A percentile compares a stretch with the other conserved stretches of the same genome.
phyloP scores from a whole-genome alignment of 2,888 invertebrate species.

The Crepidodera aurea region DNA sequence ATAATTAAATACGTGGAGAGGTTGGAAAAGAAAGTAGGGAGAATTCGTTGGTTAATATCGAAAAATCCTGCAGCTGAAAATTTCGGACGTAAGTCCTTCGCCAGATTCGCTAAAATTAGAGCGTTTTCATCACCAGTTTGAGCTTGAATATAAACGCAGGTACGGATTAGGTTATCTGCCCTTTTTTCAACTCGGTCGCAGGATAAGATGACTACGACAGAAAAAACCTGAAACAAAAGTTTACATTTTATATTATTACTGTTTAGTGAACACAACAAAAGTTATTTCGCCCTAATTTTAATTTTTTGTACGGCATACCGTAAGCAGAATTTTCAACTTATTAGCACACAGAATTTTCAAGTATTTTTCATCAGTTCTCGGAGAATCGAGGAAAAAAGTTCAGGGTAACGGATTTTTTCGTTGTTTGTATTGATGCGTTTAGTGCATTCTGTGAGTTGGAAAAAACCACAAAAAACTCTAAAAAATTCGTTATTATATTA shows the following conservation, averaged over 20 bases:
- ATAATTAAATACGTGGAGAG: slow-evolving; percentile 21
- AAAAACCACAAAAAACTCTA: no score
- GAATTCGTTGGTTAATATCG: slow-evolving; percentile 11
- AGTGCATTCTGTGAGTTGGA: no score
- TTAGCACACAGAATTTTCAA: no score
- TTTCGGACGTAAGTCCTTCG: slow-evolving; percentile 14
- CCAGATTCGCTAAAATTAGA: slow-evolving; percentile 12
- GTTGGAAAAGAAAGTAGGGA: slow-evolving; percentile 12
- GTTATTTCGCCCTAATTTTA: neutral
- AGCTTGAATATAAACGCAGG: slow-evolving; percentile 10
- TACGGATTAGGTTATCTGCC: slow-evolving; percentile 4
- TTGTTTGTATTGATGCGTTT: no score
- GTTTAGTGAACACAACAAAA: neutral
- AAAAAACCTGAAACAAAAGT: slow-evolving; percentile 22
- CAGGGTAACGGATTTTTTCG: no score
- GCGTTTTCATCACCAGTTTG: slow-evolving; percentile 7
- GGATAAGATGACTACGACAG: slow-evolving; percentile 8
- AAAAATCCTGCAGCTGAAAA: slow-evolving; percentile 24
- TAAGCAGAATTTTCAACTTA: no score
- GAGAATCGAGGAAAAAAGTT: no score
- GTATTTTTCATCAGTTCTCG: no score
- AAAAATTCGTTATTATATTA: no score
- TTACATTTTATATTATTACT: neutral
- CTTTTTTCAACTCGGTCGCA: slow-evolving; percentile 17
- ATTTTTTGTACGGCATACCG: no score